Conservation (phyloP, 2,888 invertebrate species). For the Hydrotaea cyrtoneurina region DNA sequence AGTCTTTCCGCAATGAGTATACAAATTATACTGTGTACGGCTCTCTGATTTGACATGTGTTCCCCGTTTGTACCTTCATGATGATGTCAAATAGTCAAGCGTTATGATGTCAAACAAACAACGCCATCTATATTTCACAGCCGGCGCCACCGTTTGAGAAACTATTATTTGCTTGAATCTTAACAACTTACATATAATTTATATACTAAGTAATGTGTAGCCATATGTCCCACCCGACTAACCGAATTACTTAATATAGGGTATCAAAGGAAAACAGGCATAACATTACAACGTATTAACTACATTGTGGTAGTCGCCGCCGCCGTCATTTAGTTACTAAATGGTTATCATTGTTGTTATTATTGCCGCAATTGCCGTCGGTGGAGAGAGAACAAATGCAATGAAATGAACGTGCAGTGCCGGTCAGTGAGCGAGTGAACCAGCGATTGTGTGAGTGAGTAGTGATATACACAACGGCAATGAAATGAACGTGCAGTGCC, state of each 20-base stretch:
- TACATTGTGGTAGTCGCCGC: slow-evolving; percentile 9
- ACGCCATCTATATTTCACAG: too few relatives aligned
- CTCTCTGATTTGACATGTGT: too few relatives aligned
- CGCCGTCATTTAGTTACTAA: background rate
- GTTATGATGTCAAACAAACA: too few relatives aligned
- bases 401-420: background rate
- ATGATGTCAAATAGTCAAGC: too few relatives aligned
- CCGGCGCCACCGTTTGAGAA: too few relatives aligned
- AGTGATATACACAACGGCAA: slow-evolving; percentile 8
- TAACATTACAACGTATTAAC: slow-evolving; percentile 8
- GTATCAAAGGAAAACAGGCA: slow-evolving; percentile 18
- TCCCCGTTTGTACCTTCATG: too few relatives aligned
- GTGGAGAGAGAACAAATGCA: background rate
- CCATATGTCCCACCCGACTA: too few relatives aligned
- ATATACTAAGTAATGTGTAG: too few relatives aligned
- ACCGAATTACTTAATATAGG: background rate
- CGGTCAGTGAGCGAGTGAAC: background rate
- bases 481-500: background rate
- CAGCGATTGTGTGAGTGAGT: background rate
- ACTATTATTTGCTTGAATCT: too few relatives aligned
- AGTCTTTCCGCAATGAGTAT: too few relatives aligned
- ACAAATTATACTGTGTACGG: too few relatives aligned
- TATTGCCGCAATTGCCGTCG: slow-evolving; percentile 5
- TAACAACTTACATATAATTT: too few relatives aligned
- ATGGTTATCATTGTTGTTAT: slow-evolving; percentile 14